A percentile compares a stretch with the other conserved stretches of the same genome.
These are phyloP conservation scores for Pygoscelis adeliae DNA, from an alignment of 2,113 vertebrate species.

Conservation along the genomic window DNA sequence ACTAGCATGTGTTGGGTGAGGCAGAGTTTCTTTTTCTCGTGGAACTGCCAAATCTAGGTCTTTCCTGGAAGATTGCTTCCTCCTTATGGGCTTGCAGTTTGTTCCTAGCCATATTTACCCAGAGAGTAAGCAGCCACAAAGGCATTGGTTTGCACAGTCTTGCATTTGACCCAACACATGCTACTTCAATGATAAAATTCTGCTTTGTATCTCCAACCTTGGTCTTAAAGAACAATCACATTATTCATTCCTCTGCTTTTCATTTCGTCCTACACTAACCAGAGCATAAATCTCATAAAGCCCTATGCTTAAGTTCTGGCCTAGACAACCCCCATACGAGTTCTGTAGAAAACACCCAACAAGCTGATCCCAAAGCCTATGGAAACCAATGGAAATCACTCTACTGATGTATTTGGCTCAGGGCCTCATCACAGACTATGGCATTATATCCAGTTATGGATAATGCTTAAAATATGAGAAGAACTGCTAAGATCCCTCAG, in stretches of 20 bases:
- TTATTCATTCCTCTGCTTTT: background rate
- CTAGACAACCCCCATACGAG: background rate
- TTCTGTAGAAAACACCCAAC: background rate
- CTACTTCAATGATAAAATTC: background rate
- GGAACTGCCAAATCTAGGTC: background rate
- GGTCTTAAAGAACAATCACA: background rate
- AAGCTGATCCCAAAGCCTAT: background rate
- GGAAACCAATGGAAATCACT: background rate
- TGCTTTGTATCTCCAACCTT: background rate
- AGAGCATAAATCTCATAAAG: background rate
- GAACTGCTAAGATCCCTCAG: background rate
- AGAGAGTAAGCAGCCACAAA: background rate
- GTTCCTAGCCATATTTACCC: background rate
- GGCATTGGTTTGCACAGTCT: background rate
- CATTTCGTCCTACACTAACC: background rate
- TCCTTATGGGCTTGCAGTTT: background rate
- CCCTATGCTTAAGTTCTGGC: background rate
- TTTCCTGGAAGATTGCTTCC: background rate
- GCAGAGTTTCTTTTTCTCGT: conserved; percentile 12
- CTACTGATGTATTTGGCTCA: background rate
- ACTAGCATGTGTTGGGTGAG: background rate
- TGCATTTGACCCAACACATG: background rate
- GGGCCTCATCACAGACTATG: background rate
- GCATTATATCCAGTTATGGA: background rate
- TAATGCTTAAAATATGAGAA: background rate